These are phyloP conservation scores for Regulus satrapa DNA, from an alignment of 2,113 vertebrate genomes.

Conservation along the genomic window DNA sequence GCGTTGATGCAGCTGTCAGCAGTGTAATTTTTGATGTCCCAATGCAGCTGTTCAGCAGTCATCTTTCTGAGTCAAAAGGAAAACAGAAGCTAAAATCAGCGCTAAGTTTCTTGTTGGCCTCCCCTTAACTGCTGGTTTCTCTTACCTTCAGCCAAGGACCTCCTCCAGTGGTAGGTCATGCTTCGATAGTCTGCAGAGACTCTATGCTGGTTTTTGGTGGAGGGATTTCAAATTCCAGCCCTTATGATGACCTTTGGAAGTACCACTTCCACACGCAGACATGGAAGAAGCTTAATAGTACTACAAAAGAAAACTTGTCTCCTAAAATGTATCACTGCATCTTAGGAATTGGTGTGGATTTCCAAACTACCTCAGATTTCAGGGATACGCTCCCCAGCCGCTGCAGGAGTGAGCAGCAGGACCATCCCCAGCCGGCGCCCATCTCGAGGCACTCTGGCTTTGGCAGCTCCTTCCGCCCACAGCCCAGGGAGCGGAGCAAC, in stretches of 20 bases:
- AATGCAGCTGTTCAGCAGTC: neutral
- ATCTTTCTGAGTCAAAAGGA: neutral
- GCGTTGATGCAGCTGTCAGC: neutral
- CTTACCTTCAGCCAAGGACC: slow-evolving; percentile 77
- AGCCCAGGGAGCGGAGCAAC: rapidly evolving
- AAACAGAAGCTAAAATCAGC: neutral
- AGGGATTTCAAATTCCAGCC: slow-evolving; percentile 69
- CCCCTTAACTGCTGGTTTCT: neutral
- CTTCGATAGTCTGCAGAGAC: slow-evolving; percentile 75
- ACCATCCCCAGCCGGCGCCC: neutral
- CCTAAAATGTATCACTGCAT: slow-evolving; percentile 80
- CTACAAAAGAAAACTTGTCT: slow-evolving; percentile 47
- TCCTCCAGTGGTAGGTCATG: slow-evolving; percentile 79
- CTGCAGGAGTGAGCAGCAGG: neutral
- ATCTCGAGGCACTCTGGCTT: neutral
- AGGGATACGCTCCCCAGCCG: neutral
- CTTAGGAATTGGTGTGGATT: slow-evolving; percentile 71
- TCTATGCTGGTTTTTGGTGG: slow-evolving; percentile 84
- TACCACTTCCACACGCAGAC: slow-evolving; percentile 72
- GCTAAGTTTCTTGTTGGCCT: neutral
- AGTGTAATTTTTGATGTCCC: neutral
- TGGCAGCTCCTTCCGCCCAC: neutral
- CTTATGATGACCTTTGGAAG: slow-evolving; percentile 74
- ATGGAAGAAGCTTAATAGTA: slow-evolving; percentile 72
- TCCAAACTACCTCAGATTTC: slow-evolving; percentile 30